Evolutionary conservation across 2,888 invertebrate genomes (phyloP).

Genomic region (Salpingus planirostris): DNA sequence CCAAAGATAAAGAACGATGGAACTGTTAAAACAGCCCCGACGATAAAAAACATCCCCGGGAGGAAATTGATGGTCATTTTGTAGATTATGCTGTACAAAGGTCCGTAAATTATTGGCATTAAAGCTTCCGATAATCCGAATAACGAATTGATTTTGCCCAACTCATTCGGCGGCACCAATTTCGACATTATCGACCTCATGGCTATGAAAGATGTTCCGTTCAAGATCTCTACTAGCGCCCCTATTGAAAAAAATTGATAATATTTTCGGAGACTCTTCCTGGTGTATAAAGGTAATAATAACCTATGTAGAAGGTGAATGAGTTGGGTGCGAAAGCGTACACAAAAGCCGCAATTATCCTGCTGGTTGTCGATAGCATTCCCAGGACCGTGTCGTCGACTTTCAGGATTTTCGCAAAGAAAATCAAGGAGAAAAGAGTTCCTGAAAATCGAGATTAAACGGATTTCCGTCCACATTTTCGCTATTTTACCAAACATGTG

Average conservation of each 20-base stretch:
- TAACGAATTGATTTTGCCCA: conserved; percentile 45
- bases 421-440: conserved; percentile 65
- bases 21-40: conserved; percentile 11
- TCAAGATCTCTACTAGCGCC: conserved; percentile 44
- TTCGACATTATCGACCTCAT: conserved; percentile 50
- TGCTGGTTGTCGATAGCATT: conserved; percentile 69
- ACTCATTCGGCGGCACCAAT: conserved; percentile 47
- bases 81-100: conserved; percentile 34
- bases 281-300: neutral
- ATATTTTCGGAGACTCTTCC: neutral
- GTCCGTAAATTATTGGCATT: conserved; percentile 32
- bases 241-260: too few species aligned
- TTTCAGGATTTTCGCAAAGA: conserved; percentile 67
- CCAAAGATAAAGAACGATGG: conserved; percentile 29
- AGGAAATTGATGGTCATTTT: conserved; percentile 28
- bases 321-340: conserved; percentile 69
- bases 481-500: conserved; percentile 57
- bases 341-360: conserved; percentile 68
- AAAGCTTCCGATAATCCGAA: conserved; percentile 34
- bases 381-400: conserved; percentile 75
- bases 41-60: conserved; percentile 32
- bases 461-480: neutral
- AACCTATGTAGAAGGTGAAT: conserved; percentile 70
- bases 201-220: conserved; percentile 47
- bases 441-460: conserved; percentile 45